Base-by-base conservation (phyloP, 1,140 invertebrate species). In the Rhopalosiphum padi region DNA sequence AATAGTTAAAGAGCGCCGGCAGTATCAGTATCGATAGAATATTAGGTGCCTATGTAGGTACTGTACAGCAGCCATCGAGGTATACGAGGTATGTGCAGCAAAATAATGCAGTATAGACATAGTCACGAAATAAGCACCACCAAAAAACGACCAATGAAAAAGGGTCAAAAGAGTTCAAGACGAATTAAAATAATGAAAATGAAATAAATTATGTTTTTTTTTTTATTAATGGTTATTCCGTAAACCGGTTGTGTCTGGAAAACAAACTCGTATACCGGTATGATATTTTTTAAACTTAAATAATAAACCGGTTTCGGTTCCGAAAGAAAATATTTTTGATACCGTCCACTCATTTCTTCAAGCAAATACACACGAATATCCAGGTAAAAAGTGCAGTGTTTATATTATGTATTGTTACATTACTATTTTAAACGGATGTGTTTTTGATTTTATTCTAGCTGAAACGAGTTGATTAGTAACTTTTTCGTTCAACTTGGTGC, bases 251-350 rank as follows among this genome's bases (percentile, higher is more conserved):
- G 37, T 85, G 55, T 43, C 82, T 83, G 91, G 48, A 93, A 92
- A 93, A 94, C 68, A 30, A 87, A 93, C 77, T 37, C 90, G 93
- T 90, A 41, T 41, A 30, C 85, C 51, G 82, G 68, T 93, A 94
- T 41, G 90, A 92, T 90, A 94, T 95, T 95, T 95, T 95, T 95
- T 95, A 95, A 95, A 95, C 95, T 95, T 95, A 95, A 95, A 96
- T 96, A 95, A 96, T 95, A 96, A 96, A 96, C 95, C 96, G 95
- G 94, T 94, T 68, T 87, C 22, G 77, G 25, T 93, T 43, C 55
- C 21, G 51, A 93, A 93, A 89, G n/a, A 91, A 55, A 88, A 93
- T 83, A 68, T 94, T 94, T 94, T 94, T 77, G 94, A 94, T 94
- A 94, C 94, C 91, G 41, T 90, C 89, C 89, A 60, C 87, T 88